These are phyloP conservation scores for Jacana jacana DNA, from an alignment of 2,113 vertebrate species.

Conservation along the genomic window DNA sequence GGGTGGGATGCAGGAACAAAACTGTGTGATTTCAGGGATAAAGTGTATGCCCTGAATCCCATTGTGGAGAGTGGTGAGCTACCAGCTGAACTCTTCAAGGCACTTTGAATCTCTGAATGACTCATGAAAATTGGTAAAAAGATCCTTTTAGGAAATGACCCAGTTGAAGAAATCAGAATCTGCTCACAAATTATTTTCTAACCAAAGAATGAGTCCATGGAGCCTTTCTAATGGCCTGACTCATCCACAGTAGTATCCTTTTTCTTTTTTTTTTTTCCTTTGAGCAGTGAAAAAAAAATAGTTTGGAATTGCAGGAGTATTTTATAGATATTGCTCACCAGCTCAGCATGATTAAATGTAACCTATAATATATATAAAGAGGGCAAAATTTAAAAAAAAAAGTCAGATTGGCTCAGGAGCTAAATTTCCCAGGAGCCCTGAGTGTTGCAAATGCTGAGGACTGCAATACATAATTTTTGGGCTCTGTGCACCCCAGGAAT, in stretches of 20 bases:
- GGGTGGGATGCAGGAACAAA: neutral
- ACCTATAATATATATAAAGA: neutral
- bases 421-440: slow-evolving; percentile 11
- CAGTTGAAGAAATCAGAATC: neutral
- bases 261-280: neutral
- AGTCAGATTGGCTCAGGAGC: neutral
- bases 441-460: neutral
- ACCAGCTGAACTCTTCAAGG: neutral
- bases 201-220: neutral
- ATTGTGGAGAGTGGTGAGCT: neutral
- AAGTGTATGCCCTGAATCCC: neutral
- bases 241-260: neutral
- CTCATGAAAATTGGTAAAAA: neutral
- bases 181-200: neutral
- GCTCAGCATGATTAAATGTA: slow-evolving; percentile 14
- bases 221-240: neutral
- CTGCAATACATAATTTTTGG: neutral
- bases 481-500: neutral
- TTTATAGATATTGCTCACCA: slow-evolving; percentile 14
- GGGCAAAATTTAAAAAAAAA: neutral
- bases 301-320: neutral
- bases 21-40: neutral
- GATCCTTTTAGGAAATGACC: slow-evolving; percentile 10
- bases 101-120: neutral
- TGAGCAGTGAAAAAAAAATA: neutral